Conservation (phyloP, 2,888 invertebrate genomes). For the Mythimna ferrago region DNA sequence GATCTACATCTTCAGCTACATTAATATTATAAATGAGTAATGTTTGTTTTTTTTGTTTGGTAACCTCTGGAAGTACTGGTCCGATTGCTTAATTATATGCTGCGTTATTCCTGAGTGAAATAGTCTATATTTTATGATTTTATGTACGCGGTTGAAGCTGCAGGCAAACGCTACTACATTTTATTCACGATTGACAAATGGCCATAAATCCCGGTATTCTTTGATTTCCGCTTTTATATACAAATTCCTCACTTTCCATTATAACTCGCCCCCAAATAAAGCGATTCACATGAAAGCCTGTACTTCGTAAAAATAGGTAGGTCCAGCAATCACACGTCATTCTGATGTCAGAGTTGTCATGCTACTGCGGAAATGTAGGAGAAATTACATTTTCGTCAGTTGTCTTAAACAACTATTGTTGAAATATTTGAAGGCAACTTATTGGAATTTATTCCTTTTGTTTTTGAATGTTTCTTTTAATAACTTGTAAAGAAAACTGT, state of each 20-base stretch:
- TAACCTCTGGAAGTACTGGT: too few species aligned
- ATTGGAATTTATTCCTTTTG: not conserved
- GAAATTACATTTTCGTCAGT: slow-evolving; percentile 31
- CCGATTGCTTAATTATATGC: too few species aligned
- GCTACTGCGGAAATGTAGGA: slow-evolving; percentile 15
- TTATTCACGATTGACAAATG: not conserved
- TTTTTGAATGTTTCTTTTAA: too few species aligned
- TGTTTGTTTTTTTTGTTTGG: too few species aligned
- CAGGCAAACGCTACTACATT: not conserved
- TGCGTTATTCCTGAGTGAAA: too few species aligned
- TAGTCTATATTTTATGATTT: too few species aligned
- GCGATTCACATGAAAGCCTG: slow-evolving; percentile 34
- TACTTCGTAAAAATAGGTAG: slow-evolving; percentile 9
- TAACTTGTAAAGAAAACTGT: too few species aligned
- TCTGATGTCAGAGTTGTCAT: slow-evolving; percentile 20
- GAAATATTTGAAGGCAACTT: not conserved
- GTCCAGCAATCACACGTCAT: slow-evolving; percentile 43
- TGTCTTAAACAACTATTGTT: slow-evolving; percentile 34
- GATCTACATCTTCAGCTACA: too few species aligned
- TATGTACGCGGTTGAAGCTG: too few species aligned
- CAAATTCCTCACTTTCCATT: not conserved
- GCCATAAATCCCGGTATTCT: not conserved
- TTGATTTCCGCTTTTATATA: slow-evolving; percentile 4
- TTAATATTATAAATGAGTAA: too few species aligned
- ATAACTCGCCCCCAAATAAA: slow-evolving; percentile 10